Percentiles rank a stretch among this genome's conserved stretches.
Conservation (phyloP, 2,888 invertebrate species). For the Eustalomyia histrio region DNA sequence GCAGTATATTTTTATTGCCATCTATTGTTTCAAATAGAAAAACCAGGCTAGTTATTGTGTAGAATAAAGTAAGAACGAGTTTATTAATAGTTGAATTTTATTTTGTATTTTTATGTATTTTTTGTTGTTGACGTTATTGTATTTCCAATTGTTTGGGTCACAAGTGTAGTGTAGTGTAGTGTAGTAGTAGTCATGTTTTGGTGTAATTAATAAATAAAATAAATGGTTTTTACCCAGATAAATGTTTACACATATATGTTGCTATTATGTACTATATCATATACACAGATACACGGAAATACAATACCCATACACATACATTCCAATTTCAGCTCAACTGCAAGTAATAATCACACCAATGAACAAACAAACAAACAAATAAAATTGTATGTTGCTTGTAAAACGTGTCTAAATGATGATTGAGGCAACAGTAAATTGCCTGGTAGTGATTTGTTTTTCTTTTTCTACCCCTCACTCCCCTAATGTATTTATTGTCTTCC, state of each 20-base stretch:
- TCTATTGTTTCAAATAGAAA: neutral
- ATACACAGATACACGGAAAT: neutral
- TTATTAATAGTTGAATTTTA: neutral
- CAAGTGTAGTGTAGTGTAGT: neutral
- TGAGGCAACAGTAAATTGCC: slow-evolving; percentile 39
- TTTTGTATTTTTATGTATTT: neutral
- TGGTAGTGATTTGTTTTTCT: neutral
- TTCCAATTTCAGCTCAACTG: neutral
- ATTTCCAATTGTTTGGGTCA: slow-evolving; percentile 4
- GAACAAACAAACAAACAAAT: neutral
- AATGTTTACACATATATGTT: neutral
- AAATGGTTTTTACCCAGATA: slow-evolving; percentile 34
- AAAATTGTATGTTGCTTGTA: slow-evolving; percentile 15
- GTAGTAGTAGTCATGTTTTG: slow-evolving; percentile 15
- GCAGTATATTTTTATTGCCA: neutral
- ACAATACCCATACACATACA: neutral
- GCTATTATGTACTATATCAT: neutral
- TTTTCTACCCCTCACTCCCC: neutral
- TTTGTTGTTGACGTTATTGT: neutral
- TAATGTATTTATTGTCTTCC: neutral
- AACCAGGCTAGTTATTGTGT: neutral
- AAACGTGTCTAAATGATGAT: slow-evolving; percentile 38
- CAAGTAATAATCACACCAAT: neutral
- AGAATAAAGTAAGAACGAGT: neutral
- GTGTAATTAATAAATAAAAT: slow-evolving; percentile 58